Evolutionary conservation across 1,140 invertebrate genomes (phyloP), one percentile per base, ranked within the genome.

Genomic region (Drosophila jambulina): DNA sequence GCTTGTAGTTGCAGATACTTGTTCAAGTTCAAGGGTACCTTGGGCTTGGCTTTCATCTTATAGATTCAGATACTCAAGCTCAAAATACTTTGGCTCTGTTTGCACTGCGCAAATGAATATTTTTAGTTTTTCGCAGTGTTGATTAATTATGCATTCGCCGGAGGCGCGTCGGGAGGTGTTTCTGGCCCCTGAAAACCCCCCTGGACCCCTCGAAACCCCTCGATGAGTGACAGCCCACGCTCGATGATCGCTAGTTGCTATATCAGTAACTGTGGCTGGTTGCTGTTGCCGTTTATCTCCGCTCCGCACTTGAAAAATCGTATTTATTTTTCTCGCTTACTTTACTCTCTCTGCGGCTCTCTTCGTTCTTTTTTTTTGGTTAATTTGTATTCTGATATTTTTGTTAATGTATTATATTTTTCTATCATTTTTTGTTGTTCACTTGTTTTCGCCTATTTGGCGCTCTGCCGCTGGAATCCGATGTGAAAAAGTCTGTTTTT

Each of bases 321-420:
- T 49, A n/a, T n/a, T n/a, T n/a, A n/a, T 36, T 62, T 46, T 23
- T 63, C 15, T 82, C 61, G 42, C 63, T 56, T 77, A 43, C 38
- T 57, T 75, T 78, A 27, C 57, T 43, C 51, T 58, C 60, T 56
- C 54, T 51, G 8, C 56, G 75, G 64, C 80, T 43, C 72, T 68
- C 63, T 67, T 49, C 48, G 32, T 58, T 74, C 48, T 63, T 42
- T 51, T 80, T 75, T 75, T 61, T 74, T 43, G 62, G 56, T 57
- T 74, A 74, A 78, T 82, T 82, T 90, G 78, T 91, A 83, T 91
- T 82, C 67, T 70, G 71, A 79, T 90, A 81, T 90, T 87, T 69
- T 80, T 78, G 65, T 76, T 81, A 80, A 78, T 82, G 82, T 67
- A 81, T 56, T 77, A 68, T 54, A 60, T 84, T 69, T 68, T 48